A percentile compares a stretch with the other conserved stretches of the same genome.
phyloP scores from a whole-genome alignment of 2,888 invertebrate species.

The Gasteruption jaculator region DNA sequence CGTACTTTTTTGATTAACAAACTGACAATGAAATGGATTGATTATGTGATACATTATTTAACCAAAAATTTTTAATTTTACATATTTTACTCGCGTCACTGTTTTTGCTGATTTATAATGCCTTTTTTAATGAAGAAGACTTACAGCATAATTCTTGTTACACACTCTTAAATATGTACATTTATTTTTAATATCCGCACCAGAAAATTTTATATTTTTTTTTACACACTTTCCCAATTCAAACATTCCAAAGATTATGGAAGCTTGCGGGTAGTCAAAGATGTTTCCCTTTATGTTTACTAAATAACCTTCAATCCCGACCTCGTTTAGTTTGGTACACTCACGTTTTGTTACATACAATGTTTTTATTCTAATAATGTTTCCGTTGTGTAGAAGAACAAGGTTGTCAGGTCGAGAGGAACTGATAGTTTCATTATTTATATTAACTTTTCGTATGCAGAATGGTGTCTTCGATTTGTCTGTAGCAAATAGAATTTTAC shows the following conservation, averaged over 20 bases:
- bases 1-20: no score
- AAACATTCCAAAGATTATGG: slow-evolving; percentile 7
- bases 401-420: slow-evolving; percentile 10
- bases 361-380: slow-evolving; percentile 10
- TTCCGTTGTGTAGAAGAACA: slow-evolving; percentile 7
- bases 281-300: neutral
- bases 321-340: slow-evolving; percentile 1
- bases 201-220: slow-evolving; percentile 1
- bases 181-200: slow-evolving; percentile 6
- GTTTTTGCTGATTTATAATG: no score
- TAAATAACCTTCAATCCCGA: slow-evolving; percentile 5
- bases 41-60: no score
- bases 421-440: no score
- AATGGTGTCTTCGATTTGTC: no score
- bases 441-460: no score
- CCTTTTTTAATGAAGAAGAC: slow-evolving; percentile 8
- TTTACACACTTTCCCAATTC: slow-evolving; percentile 9
- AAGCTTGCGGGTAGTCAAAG: slow-evolving; percentile 14
- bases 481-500: no score
- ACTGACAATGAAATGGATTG: no score
- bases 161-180: slow-evolving; percentile 4
- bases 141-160: slow-evolving; percentile 5
- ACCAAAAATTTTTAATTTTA: no score
- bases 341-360: slow-evolving; percentile 4
- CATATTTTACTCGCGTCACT: no score